A percentile compares a stretch with the other conserved stretches of the same genome.
phyloP scores from a whole-genome alignment of 2,113 vertebrate genomes.

The Elachura formosa region DNA sequence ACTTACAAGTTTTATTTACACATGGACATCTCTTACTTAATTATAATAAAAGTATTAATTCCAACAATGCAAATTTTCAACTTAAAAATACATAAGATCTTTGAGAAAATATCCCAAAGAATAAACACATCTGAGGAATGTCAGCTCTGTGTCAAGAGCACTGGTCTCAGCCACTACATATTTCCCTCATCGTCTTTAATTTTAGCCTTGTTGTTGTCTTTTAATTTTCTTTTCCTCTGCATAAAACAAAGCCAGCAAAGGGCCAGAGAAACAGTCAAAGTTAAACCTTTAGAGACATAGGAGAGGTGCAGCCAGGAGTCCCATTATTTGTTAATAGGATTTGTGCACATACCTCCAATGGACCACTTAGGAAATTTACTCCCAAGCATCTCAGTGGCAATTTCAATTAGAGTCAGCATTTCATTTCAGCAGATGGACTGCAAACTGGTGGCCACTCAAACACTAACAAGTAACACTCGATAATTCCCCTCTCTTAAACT shows the following conservation, averaged over 20 bases:
- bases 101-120: conserved; percentile 62
- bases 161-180: conserved; percentile 44
- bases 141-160: conserved; percentile 49
- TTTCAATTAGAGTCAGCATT: conserved; percentile 49
- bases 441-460: conserved; percentile 42
- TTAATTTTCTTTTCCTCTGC: conserved; percentile 4
- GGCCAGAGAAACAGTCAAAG: conserved; percentile 28
- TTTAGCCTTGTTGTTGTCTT: conserved; percentile 22
- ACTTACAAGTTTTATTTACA: conserved; percentile 59
- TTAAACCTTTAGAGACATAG: neutral
- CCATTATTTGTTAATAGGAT: conserved; percentile 59
- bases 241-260: conserved; percentile 25
- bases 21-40: conserved; percentile 49
- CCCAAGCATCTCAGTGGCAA: conserved; percentile 11
- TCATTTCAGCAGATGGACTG: conserved; percentile 49
- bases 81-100: conserved; percentile 57
- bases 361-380: conserved; percentile 49
- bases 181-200: conserved; percentile 19
- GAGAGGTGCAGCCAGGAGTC: conserved; percentile 28
- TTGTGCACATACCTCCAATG: conserved; percentile 7
- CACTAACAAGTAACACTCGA: neutral
- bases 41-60: conserved; percentile 61
- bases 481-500: conserved; percentile 35
- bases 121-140: conserved; percentile 53
- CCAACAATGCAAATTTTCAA: conserved; percentile 33